Conservation (phyloP, 2,113 vertebrate genomes). For the Grus americana region DNA sequence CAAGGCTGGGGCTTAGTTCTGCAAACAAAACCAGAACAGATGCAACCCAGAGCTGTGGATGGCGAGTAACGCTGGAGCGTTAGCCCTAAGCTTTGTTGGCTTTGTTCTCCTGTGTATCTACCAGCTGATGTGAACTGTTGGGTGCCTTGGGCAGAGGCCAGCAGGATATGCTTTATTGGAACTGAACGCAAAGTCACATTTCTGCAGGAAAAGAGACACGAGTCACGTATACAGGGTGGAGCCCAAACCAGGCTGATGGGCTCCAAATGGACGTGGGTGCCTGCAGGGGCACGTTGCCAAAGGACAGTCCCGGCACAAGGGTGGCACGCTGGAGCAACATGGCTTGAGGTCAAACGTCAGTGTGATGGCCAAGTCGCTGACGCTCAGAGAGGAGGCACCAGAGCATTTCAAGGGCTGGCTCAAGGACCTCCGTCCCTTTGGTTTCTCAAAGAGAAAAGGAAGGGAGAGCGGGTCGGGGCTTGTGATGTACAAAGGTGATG, state of each 20-base stretch:
- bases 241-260: neutral
- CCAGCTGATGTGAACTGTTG: neutral
- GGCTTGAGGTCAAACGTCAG: rapidly evolving
- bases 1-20: neutral
- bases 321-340: rapidly evolving
- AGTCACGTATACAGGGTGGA: neutral
- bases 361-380: neutral
- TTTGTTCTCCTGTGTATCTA: neutral
- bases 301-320: neutral
- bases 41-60: neutral
- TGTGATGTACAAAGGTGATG: neutral
- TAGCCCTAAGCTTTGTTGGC: neutral
- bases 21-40: neutral
- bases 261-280: neutral
- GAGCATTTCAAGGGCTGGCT: neutral
- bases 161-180: neutral
- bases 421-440: neutral
- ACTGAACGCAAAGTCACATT: neutral
- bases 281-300: neutral
- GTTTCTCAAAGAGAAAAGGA: neutral
- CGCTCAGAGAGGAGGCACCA: neutral
- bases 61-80: neutral
- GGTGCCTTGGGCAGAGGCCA: neutral
- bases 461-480: neutral
- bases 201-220: neutral